Conservation (phyloP, 2,113 vertebrate species). For the Cyphomyrus plagiostoma region DNA sequence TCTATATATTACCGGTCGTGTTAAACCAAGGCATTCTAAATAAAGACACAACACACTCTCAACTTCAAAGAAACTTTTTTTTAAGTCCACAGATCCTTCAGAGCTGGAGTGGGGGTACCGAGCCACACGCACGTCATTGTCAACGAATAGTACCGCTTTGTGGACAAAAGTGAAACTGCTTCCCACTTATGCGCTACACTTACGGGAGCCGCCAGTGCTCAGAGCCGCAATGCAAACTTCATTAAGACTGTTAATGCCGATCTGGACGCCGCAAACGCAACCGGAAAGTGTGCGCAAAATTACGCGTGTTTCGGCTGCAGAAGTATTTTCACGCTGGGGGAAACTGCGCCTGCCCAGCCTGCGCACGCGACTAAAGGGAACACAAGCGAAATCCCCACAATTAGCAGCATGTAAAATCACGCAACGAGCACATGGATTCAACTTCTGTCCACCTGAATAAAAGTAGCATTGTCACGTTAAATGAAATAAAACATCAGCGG, state of each 20-base stretch:
- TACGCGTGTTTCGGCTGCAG: not conserved
- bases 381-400: not conserved
- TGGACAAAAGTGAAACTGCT: conserved; percentile 48
- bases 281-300: not conserved
- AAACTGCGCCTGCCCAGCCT: not conserved
- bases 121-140: conserved; percentile 13
- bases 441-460: conserved; percentile 1
- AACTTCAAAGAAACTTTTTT: conserved; percentile 21
- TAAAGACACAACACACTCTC: not conserved
- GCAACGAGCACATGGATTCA: conserved; percentile 1
- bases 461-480: not conserved
- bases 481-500: not conserved
- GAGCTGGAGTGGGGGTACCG: conserved; percentile 8
- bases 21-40: not conserved
- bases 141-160: conserved; percentile 60
- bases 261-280: not conserved
- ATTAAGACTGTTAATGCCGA: not conserved
- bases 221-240: conserved; percentile 1
- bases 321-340: not conserved
- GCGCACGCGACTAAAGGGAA: not conserved
- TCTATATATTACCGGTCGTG: not conserved
- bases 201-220: not conserved
- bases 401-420: not conserved
- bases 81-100: not conserved
- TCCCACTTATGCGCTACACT: conserved; percentile 14